Evolutionary conservation across 1,140 invertebrate species (phyloP), one percentile per base, ranked within the genome.

Genomic region (Drosophila equinoxialis): DNA sequence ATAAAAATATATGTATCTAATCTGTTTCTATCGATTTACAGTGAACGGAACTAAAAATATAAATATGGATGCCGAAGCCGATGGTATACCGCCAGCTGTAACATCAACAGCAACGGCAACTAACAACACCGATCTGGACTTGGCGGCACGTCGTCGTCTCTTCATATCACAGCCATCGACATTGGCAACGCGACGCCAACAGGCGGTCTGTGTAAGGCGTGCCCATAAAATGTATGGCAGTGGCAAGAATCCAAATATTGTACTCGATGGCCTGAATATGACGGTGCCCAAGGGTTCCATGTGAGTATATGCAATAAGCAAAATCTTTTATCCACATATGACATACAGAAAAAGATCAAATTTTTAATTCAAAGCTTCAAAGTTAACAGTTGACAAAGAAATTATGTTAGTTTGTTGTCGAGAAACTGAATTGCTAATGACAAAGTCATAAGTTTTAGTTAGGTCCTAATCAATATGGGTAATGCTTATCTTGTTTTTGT

Each of bases 211-310:
- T 78, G 96, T 98, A 1, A 93, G 96, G 57, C 93, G 96, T 17
- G 96, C 97, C 0, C 96, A 94, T 92, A 98, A 98, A 92, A 95
- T 95, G 85, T 98, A 98, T 91, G 97, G 97, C 6, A 94, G 95
- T 37, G 95, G 96, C 70, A 96, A 95, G 61, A 97, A 96, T 87
- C 96, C 96, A n/a, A 96, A 97, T 76, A 93, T 96, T 39, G 96
- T 98, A 7, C 93, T 98, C 17, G 96, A 96, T 86, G 95, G 96
- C 33, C 94, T 98, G 30, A 97, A 97, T 83, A 97, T 98, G 96
- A 97, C 96, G 13, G 97, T 98, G 13, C 95, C 96, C 51, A 97
- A 97, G 91, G 97, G 97, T 62, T 95, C 96, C 48, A 98, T 98
- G 97, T 98, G 93, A 96, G 96, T 95, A 71, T 33, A 59, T n/a